phyloP scores from a whole-genome alignment of 2,888 invertebrate species.

The Eumacrocentrus americanus region DNA sequence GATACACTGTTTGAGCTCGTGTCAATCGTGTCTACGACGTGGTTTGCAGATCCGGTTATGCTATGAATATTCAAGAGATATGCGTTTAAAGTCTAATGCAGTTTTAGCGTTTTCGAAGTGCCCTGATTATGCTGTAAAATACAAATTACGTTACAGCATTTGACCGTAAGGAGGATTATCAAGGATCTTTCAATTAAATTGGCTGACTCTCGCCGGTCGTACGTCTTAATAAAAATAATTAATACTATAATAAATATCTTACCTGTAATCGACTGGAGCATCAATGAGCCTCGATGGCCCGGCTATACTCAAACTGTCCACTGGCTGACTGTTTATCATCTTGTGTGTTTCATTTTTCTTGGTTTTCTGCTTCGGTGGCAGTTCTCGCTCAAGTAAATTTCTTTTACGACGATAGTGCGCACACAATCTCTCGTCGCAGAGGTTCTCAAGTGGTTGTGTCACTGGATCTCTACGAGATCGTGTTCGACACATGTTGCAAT shows the following conservation, averaged over 20 bases:
- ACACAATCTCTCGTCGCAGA: conserved; percentile 33
- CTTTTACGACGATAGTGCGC: conserved; percentile 44
- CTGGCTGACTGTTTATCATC: conserved; percentile 39
- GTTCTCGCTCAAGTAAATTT: conserved; percentile 41
- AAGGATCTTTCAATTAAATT: not conserved
- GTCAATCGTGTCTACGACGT: conserved; percentile 37
- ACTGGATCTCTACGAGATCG: conserved; percentile 41
- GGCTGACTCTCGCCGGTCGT: too few species aligned
- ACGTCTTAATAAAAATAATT: not conserved
- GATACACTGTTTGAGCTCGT: conserved; percentile 38
- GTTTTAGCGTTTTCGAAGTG: conserved; percentile 19
- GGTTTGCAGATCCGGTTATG: conserved; percentile 44
- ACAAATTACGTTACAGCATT: conserved; percentile 9
- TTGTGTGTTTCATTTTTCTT: conserved; percentile 43
- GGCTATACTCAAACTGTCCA: conserved; percentile 47
- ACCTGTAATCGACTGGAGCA: conserved; percentile 53
- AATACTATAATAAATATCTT: too few species aligned
- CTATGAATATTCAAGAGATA: conserved; percentile 41
- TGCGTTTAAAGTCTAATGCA: conserved; percentile 28
- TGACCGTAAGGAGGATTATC: not conserved
- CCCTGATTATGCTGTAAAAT: conserved; percentile 23
- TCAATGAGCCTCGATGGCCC: conserved; percentile 56
- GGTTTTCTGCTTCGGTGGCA: conserved; percentile 39
- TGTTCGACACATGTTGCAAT: conserved; percentile 47
- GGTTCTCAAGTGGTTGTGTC: conserved; percentile 32